Evolutionary conservation across 1,140 invertebrate species (phyloP).

Genomic region (Eueides isabella): DNA sequence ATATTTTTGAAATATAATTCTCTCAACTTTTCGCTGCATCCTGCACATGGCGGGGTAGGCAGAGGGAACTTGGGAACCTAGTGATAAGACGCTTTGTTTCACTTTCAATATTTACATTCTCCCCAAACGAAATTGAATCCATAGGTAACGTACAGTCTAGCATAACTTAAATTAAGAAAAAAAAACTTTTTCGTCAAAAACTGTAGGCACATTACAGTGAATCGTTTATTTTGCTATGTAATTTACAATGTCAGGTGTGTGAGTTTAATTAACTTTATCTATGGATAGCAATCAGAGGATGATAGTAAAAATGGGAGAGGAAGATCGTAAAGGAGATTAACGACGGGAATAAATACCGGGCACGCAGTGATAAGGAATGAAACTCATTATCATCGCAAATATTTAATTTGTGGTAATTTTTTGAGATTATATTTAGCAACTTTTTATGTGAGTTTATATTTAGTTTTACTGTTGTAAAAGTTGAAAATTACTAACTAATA

Average conservation of each 20-base stretch:
- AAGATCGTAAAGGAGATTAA: constrained; percentile 44
- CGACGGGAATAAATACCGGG: constrained; percentile 39
- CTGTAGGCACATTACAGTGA: neutral
- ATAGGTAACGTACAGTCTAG: too few species aligned
- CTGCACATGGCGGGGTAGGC: too few species aligned
- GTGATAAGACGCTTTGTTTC: too few species aligned
- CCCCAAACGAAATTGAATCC: too few species aligned
- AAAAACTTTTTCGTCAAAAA: neutral
- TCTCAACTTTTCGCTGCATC: too few species aligned
- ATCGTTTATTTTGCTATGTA: constrained; percentile 18
- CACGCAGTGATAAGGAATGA: constrained; percentile 35
- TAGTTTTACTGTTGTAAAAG: too few species aligned
- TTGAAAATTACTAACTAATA: too few species aligned
- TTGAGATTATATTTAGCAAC: too few species aligned
- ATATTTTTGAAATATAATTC: too few species aligned
- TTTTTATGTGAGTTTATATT: too few species aligned
- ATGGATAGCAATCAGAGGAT: constrained; percentile 39
- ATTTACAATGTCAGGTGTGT: constrained; percentile 39
- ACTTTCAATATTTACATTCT: too few species aligned
- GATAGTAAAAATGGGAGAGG: constrained; percentile 40
- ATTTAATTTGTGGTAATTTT: constrained; percentile 19
- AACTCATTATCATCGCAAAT: constrained; percentile 26
- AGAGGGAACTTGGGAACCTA: too few species aligned
- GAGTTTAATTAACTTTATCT: constrained; percentile 41
- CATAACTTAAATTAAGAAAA: neutral